Evolutionary conservation across 2,797 vertebrate species (phyloP), one percentile per base, ranked within the genome.

Genomic region (Parauchenoglanis punctatus): DNA sequence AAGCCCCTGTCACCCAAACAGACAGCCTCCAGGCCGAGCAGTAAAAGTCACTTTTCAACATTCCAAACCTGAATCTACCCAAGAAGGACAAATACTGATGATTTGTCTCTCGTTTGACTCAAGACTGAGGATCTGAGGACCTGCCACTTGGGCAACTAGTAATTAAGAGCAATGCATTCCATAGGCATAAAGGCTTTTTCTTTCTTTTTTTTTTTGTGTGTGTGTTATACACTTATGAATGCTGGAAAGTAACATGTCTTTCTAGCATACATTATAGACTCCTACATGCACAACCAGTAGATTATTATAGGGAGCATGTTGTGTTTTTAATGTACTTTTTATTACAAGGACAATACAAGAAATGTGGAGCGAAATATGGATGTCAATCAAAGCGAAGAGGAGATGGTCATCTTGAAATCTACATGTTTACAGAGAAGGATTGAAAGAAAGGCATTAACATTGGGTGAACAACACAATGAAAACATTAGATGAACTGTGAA

Each of bases 11-110:
- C 91, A 94, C 93, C 91, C 94, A 97, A 95, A 96, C 96, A 11
- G 96, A 97, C 86, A 96, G 95, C 94, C 96, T 98, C 93, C 97
- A 98, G 91, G 96, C 94, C 88, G 97, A 98, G 93, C 97, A 97
- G 91, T 99, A 94, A 97, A 73, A 84, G n/a, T 35, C 23, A 35
- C n/a, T 12, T 12, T 77, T 46, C 83, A 49, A 49, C 84, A 87
- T 54, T 58, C n/a, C 83, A 63, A 68, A 44, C 35, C 63, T 4
- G n/a, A 75, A 85, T 72, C 77, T 87, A 86, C 85, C 75, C 85
- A 81, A 92, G 78, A 91, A 88, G 89, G 87, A 91, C 88, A 82
- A 17, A 70, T 78, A 84, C 76, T 85, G 72, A 81, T 56, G 84
- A 49, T 46, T 31, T 89, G 86, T 88, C 87, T 82, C 46, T 89